Evolutionary conservation across 2,113 vertebrate species (phyloP).

Genomic region (Argyrosomus japonicus): DNA sequence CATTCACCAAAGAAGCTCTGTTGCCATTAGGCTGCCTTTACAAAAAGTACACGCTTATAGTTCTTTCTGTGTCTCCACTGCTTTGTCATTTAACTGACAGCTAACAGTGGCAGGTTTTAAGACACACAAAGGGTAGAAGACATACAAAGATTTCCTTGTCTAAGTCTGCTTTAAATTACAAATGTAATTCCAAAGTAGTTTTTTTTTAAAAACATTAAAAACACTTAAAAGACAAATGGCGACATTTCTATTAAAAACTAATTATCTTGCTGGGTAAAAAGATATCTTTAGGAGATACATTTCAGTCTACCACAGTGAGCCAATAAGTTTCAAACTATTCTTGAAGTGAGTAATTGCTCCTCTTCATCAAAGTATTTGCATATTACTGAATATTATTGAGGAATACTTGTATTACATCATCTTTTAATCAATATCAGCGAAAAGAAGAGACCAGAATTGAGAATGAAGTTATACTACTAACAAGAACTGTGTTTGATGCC

Average conservation of each 20-base stretch:
- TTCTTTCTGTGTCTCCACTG: background rate
- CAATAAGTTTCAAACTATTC: background rate
- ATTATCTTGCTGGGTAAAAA: conserved; percentile 5
- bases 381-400: background rate
- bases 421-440: background rate
- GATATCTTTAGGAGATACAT: background rate
- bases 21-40: background rate
- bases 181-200: background rate
- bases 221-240: background rate
- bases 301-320: background rate
- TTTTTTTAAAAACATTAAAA: too few relatives aligned
- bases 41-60: background rate
- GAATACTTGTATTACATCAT: background rate
- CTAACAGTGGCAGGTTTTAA: background rate
- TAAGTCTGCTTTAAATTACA: background rate
- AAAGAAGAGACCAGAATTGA: background rate
- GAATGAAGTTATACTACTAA: background rate
- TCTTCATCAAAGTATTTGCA: background rate
- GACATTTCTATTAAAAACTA: background rate
- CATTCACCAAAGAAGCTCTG: conserved; percentile 13
- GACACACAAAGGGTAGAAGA: background rate
- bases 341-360: background rate
- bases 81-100: background rate
- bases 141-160: background rate
- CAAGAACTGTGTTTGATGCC: background rate